Evolutionary conservation across 2,113 vertebrate species (phyloP).

Genomic region (Mystacornis crossleyi): DNA sequence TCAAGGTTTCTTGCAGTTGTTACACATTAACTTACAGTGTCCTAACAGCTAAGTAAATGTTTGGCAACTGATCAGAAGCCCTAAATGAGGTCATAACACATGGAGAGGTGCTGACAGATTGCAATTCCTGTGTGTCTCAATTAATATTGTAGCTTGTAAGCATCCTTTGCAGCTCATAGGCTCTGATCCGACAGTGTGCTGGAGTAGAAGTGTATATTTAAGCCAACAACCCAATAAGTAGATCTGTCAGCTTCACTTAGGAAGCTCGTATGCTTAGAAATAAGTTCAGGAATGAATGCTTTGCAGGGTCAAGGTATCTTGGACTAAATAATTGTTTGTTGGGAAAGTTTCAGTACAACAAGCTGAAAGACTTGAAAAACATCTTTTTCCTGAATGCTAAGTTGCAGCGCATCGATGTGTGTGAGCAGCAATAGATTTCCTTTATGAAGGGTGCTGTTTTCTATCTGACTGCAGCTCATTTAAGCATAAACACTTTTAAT

Average conservation of each 20-base stretch:
- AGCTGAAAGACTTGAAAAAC: background rate
- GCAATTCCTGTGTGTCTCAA: background rate
- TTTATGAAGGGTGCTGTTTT: background rate
- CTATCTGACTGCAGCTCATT: background rate
- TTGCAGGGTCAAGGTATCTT: background rate
- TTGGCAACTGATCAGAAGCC: slow-evolving; percentile 26
- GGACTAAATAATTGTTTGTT: background rate
- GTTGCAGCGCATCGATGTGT: background rate
- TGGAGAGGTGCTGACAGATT: background rate
- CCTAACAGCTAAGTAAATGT: slow-evolving; percentile 52
- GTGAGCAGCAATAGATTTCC: background rate
- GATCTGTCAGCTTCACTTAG: background rate
- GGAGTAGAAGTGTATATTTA: background rate
- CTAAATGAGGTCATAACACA: slow-evolving; percentile 14
- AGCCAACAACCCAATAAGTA: background rate
- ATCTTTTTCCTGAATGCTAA: background rate
- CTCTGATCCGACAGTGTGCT: background rate
- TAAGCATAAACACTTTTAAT: background rate
- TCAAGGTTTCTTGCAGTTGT: background rate
- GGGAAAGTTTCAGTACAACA: background rate
- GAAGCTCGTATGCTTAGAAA: background rate
- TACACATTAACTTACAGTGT: slow-evolving; percentile 43
- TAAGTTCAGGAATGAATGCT: background rate
- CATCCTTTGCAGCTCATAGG: background rate
- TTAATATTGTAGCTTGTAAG: background rate